phyloP scores from a whole-genome alignment of 2,113 vertebrate species.

The Apeltes quadracus region DNA sequence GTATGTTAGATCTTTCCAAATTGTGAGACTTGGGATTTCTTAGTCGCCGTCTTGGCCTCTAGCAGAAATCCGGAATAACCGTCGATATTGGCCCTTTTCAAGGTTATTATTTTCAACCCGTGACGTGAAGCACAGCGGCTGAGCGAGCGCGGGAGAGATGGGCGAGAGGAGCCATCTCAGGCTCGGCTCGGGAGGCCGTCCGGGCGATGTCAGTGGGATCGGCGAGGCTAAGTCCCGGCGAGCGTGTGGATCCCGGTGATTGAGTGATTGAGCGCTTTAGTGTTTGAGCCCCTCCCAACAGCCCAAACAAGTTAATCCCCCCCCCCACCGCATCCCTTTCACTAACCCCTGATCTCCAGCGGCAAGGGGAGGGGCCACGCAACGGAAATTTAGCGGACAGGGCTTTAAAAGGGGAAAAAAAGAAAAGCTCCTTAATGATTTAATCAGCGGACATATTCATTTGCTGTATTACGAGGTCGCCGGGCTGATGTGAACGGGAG shows the following conservation, averaged over 20 bases:
- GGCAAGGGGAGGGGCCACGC: slow-evolving; percentile 11
- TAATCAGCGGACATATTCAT: slow-evolving; percentile 79
- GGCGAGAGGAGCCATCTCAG: too few species aligned
- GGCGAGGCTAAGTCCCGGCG: slow-evolving; percentile 66
- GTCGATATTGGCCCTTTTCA: neutral
- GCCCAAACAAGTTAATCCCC: slow-evolving; percentile 79
- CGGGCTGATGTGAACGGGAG: slow-evolving; percentile 38
- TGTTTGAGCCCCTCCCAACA: slow-evolving; percentile 69
- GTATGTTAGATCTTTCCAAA: too few species aligned
- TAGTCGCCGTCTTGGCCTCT: neutral
- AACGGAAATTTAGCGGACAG: slow-evolving; percentile 54
- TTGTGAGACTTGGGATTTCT: too few species aligned
- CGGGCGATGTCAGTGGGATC: slow-evolving; percentile 70
- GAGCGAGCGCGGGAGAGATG: too few species aligned
- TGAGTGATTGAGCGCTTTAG: slow-evolving; percentile 79
- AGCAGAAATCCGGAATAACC: neutral
- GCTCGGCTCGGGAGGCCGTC: slow-evolving; percentile 29
- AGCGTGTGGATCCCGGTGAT: slow-evolving; percentile 76
- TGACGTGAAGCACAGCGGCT: neutral
- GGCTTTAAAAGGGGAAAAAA: slow-evolving; percentile 56
- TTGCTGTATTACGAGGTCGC: slow-evolving; percentile 64
- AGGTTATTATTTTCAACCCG: neutral
- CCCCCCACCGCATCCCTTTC: slow-evolving; percentile 50
- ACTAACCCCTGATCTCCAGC: slow-evolving; percentile 53
- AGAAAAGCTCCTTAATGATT: slow-evolving; percentile 81